Base-by-base conservation (phyloP, 2,888 invertebrate species). In the Hartigia nigra region DNA sequence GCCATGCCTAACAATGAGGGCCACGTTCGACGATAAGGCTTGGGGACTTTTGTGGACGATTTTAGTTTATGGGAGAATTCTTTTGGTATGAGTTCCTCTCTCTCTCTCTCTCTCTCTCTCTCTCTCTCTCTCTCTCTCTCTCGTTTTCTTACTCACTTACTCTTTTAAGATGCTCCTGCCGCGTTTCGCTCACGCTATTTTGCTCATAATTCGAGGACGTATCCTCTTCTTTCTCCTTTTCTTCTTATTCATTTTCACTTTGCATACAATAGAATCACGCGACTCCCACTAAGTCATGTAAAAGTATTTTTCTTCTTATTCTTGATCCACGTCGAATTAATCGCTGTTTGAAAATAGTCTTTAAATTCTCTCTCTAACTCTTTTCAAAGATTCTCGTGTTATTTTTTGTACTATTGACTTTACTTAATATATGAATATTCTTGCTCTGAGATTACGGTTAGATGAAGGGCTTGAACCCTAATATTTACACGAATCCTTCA, bases 401-500 rank as follows among this genome's bases (percentile, higher is more conserved):
- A 31, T 75, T 55, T 39, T 23, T 55, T 23, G 5, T 2, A 9
- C 55, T 55, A 4, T 77, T 76, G 70, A 80, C 79, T 77, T 76
- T 76, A 23, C 55, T 9, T 9, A 23, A 9, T 55, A 9, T 9
- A 55, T 55, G 23, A 2, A 23, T 35, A 12, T 14, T 36, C 70
- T 69, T 32, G 31, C 11, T 36, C 23, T 5, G 35, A 75, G 70
- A 34, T 39, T 32, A 32, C 69, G 9, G 55, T 9, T 31, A 36
- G 32, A 12, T 31, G 31, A 34, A 74, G 34, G 14, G n/a, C 39
- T 31, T 31, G 4, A 74, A 39, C 76, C 74, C 77, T 79, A 81
- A 81, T 81, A 82, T 82, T 82, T 79, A 79, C 79, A 76, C 78
- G 34, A 77, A 77, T 81, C 78, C 31, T 23, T 69, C 77, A 69